Base-by-base conservation (phyloP, 2,113 vertebrate species). In the Cephalopterus ornatus region DNA sequence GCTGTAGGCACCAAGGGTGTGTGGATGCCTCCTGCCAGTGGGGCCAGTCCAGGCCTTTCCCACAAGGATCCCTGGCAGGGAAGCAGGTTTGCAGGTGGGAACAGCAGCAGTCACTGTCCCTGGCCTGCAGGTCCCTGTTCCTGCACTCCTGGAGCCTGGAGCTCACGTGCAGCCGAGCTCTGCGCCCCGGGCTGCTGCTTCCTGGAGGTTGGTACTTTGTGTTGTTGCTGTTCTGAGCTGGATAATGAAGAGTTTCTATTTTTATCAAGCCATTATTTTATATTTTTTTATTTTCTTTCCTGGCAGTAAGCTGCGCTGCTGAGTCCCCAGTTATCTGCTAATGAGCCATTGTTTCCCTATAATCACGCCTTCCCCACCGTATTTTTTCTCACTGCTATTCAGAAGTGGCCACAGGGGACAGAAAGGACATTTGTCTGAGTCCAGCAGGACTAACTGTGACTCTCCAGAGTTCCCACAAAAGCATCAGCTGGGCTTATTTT, bases 131-230 rank as follows among this genome's bases (percentile, higher is more conserved):
- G 30, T 44, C 52, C 58, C 59, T 23, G n/a, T 68, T 27, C 42
- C 15, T 35, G 52, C 39, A 19, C 27, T 4, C 61, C 27, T 63
- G 37, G 59, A 28, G 37, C 35, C 17, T 39, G 61, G 39, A 14
- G 61, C 37, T 63, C 37, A 9, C 6, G 8, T 28, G 58, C 23
- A 37, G 55, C 47, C 28, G 33, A 44, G n/a, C 66, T 61, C 23
- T 56, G 63, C 21, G 8, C 30, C 47, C 30, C 0, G 1, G 14
- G 11, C 44, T 72, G 35, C 15, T 8, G 1, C 41, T 16, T 5
- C 2, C 41, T 20, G 8, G 12, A 35, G 58, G 42, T 42, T 10
- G 12, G 83, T 30, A 9, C 56, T 59, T 56, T 8, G 14, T 79
- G 63, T 32, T 0, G 3, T 14, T 76, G 72, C 33, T 28, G 59